Evolutionary conservation across 2,113 vertebrate genomes (phyloP).

Genomic region (Bos taurus): ARS-UCD2.0 NC_037336.1:84998001-84998500

Average conservation of each 20-base stretch:
- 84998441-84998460: not conserved
- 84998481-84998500: not conserved
- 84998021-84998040: not conserved
- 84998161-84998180: not conserved
- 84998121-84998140: not conserved
- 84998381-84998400: not conserved
- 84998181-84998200: not conserved
- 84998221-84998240: accelerated
- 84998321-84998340: not conserved
- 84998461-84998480: not conserved
- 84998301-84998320: not conserved
- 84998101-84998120: not conserved
- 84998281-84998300: not conserved
- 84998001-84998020: not conserved
- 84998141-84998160: not conserved
- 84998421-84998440: not conserved
- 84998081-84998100: not conserved
- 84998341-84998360: not conserved
- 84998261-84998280: not conserved
- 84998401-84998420: not conserved
- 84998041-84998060: not conserved
- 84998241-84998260: not conserved
- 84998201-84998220: not conserved
- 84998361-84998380: not conserved
- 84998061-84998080: not conserved